phyloP scores from a whole-genome alignment of 2,113 vertebrate species.

The Gallinago undulata region DNA sequence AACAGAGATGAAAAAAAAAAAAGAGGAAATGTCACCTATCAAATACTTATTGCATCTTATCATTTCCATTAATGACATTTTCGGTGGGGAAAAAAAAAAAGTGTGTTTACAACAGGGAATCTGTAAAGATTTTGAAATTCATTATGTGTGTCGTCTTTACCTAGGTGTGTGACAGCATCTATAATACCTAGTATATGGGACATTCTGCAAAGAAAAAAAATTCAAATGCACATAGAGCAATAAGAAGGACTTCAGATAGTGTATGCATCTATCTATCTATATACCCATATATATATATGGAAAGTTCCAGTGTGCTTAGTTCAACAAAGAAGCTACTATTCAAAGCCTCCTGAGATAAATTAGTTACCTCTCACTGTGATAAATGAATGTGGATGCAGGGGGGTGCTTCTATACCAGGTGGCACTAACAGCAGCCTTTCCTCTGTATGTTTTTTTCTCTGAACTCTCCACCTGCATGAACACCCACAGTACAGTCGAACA shows the following conservation, averaged over 20 bases:
- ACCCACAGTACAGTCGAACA: neutral
- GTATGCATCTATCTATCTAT: neutral
- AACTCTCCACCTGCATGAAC: neutral
- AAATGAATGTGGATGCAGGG: neutral
- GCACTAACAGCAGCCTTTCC: neutral
- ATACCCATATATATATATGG: fast-evolving
- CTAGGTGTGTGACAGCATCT: neutral
- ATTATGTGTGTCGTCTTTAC: neutral
- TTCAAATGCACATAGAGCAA: neutral
- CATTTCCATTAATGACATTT: neutral
- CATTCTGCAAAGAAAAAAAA: neutral
- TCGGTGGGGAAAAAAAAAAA: neutral
- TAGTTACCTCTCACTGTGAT: neutral
- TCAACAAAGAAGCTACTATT: neutral
- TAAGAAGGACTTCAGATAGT: neutral
- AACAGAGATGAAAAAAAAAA: neutral
- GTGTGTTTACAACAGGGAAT: neutral
- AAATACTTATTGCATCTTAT: neutral
- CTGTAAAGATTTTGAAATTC: neutral
- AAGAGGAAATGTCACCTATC: neutral
- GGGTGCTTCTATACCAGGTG: neutral
- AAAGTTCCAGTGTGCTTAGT: neutral
- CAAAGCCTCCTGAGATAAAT: neutral
- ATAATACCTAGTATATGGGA: neutral
- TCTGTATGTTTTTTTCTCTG: neutral